A percentile compares a stretch with the other conserved stretches of the same genome.
Evolutionary conservation across 2,797 vertebrate species (phyloP).

Genomic region (Acanthis flammea): DNA sequence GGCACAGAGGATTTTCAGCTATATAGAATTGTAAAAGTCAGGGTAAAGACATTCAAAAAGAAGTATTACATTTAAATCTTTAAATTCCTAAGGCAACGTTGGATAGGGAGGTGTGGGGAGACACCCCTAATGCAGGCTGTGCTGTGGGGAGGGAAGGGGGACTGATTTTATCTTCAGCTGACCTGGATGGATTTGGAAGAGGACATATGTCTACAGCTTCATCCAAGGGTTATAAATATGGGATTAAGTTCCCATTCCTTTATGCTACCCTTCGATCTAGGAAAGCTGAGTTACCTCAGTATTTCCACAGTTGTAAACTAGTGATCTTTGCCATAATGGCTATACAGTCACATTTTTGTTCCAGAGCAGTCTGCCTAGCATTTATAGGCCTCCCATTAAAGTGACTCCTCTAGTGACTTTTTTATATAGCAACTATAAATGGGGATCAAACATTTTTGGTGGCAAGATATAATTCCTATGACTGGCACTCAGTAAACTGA

Average conservation of each 20-base stretch:
- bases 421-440: background rate
- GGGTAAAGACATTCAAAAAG: background rate
- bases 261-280: conserved; percentile 30
- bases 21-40: background rate
- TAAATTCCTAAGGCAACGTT: background rate
- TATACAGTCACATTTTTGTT: background rate
- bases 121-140: background rate
- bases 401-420: background rate
- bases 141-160: background rate
- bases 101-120: background rate
- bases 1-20: background rate
- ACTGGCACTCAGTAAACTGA: background rate
- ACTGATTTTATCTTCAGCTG: conserved; percentile 19
- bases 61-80: background rate
- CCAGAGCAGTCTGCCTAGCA: background rate
- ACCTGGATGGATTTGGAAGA: conserved; percentile 47
- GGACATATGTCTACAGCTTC: background rate
- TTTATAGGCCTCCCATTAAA: background rate
- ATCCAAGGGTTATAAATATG: conserved; percentile 40
- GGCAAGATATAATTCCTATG: background rate
- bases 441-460: background rate
- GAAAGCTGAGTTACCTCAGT: conserved; percentile 48
- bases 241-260: conserved; percentile 48
- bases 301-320: conserved; percentile 28
- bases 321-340: conserved; percentile 19